Conservation (phyloP, 2,888 invertebrate genomes). For the Siphlonurus alternatus region DNA sequence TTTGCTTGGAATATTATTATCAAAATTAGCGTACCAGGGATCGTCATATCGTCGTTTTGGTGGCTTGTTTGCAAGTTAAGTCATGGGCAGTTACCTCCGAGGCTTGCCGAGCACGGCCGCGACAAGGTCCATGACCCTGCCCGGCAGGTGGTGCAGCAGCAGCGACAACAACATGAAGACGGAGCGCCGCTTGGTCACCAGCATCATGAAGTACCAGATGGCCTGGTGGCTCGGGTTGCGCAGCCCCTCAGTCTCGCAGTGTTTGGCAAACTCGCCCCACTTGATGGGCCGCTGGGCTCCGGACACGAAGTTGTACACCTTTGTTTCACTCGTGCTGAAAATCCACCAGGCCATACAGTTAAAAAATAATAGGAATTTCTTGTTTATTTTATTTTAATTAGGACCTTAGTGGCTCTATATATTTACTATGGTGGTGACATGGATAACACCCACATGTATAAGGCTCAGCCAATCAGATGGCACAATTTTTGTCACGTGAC, state of each 20-base stretch:
- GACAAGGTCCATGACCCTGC: constrained; percentile 3
- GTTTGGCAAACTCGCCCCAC: constrained; percentile 32
- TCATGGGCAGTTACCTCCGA: constrained; percentile 5
- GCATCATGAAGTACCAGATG: constrained; percentile 26
- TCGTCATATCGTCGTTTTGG: no score
- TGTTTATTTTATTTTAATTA: no score
- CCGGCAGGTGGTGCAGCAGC: constrained; percentile 6
- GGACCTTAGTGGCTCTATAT: no score
- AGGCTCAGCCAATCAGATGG: no score
- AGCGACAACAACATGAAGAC: background rate
- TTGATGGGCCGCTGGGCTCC: constrained; percentile 34
- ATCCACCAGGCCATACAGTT: no score
- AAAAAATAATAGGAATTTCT: no score
- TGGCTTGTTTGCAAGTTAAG: no score
- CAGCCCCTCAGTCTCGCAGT: constrained; percentile 7
- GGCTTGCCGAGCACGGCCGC: background rate
- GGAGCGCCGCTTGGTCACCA: constrained; percentile 16
- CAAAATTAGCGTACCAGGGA: no score
- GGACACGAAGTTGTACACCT: constrained; percentile 37
- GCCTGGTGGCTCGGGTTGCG: constrained; percentile 9
- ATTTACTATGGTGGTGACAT: no score
- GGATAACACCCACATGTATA: no score
- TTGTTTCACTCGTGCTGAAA: constrained; percentile 8
- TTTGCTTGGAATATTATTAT: no score
- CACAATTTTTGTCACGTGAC: no score